Evolutionary conservation across 2,797 vertebrate species (phyloP).

Genomic region (Naso thynnoides): DNA sequence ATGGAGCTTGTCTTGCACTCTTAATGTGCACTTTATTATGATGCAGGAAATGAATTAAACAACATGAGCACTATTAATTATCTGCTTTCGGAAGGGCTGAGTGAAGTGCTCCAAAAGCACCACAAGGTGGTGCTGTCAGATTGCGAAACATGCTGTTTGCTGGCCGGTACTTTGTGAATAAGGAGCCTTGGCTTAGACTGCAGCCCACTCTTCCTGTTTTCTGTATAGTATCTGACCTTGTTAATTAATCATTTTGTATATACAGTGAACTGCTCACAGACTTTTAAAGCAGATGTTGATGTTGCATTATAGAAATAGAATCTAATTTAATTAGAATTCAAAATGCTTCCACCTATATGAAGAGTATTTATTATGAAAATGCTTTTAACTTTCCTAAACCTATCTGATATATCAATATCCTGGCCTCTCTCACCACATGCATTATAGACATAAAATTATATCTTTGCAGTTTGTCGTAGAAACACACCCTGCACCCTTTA

Average conservation of each 20-base stretch:
- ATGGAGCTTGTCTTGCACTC: neutral
- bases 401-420: conserved; percentile 38
- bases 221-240: conserved; percentile 25
- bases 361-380: neutral
- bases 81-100: neutral
- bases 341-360: neutral
- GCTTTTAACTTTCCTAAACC: neutral
- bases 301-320: neutral
- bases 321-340: neutral
- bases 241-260: conserved; percentile 36
- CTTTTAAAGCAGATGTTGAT: neutral
- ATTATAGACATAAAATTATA: conserved; percentile 14
- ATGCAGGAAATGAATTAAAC: too few relatives aligned
- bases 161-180: neutral
- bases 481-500: conserved; percentile 8
- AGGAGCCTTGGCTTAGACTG: neutral
- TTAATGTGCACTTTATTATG: neutral
- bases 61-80: neutral
- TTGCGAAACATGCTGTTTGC: neutral
- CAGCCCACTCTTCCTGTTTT: conserved; percentile 58
- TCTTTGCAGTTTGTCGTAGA: conserved; percentile 8
- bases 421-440: neutral
- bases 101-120: neutral
- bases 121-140: conserved; percentile 61
- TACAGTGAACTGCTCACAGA: neutral